phyloP scores from a whole-genome alignment of 2,888 invertebrate species.

The Nemotelus pantherinus region DNA sequence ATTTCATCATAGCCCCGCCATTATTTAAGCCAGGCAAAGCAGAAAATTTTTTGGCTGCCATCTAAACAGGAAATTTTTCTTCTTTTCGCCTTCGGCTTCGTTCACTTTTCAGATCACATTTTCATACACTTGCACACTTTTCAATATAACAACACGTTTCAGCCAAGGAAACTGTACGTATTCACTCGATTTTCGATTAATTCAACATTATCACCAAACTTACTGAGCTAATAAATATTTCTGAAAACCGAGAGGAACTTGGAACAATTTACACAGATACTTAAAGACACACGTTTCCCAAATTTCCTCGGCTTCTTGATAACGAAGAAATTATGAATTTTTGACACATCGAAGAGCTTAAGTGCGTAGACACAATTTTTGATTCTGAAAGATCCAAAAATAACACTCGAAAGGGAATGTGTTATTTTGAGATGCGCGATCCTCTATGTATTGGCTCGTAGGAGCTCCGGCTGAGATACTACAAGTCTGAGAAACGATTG shows the following conservation, averaged over 20 bases:
- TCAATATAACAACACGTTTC: conserved; percentile 16
- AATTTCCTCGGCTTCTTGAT: not conserved
- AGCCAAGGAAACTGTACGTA: not conserved
- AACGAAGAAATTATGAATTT: conserved; percentile 40
- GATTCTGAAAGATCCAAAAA: conserved; percentile 58
- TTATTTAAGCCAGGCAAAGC: no score
- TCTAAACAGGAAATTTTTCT: conserved; percentile 29
- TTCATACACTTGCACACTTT: not conserved
- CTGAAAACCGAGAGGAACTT: no score
- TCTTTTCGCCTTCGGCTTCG: not conserved
- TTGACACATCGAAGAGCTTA: conserved; percentile 50
- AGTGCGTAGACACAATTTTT: conserved; percentile 57
- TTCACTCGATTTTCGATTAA: not conserved
- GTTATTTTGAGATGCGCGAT: conserved; percentile 54
- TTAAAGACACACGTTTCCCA: no score
- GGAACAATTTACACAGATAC: no score
- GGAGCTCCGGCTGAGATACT: conserved; percentile 30
- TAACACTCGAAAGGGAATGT: conserved; percentile 60
- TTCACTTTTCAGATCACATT: conserved; percentile 28
- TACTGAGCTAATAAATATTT: conserved; percentile 2
- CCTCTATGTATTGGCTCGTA: conserved; percentile 38
- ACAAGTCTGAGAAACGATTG: conserved; percentile 1
- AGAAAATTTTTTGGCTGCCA: conserved; percentile 27
- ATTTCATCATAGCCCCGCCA: no score
- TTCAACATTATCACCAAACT: conserved; percentile 9